Conservation (phyloP, 2,113 vertebrate genomes). For the Dunckerocampus dactyliophorus region DNA sequence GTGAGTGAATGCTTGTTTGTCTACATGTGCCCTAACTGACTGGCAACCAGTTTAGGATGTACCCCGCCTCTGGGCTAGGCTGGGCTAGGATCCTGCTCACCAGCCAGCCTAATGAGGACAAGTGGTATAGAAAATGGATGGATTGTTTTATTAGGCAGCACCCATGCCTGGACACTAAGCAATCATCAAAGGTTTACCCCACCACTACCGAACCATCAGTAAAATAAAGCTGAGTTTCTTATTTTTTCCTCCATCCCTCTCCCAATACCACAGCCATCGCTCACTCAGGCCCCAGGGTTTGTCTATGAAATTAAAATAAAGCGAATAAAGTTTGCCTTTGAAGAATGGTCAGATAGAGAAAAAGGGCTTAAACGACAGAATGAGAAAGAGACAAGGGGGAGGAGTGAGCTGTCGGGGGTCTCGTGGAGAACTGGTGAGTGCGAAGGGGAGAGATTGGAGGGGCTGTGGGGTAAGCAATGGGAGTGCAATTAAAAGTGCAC, state of each 20-base stretch:
- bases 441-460: constrained; percentile 46
- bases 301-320: constrained; percentile 77
- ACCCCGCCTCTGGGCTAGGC: no score
- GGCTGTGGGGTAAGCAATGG: constrained; percentile 68
- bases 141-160: constrained; percentile 43
- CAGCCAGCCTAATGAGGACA: no score
- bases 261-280: constrained; percentile 47
- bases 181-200: constrained; percentile 61
- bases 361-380: constrained; percentile 60
- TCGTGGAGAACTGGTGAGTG: constrained; percentile 34
- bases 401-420: constrained; percentile 47
- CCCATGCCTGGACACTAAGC: constrained; percentile 48
- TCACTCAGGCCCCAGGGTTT: constrained; percentile 63
- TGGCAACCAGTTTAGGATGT: no score
- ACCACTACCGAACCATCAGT: constrained; percentile 51
- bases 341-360: constrained; percentile 75
- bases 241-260: constrained; percentile 47
- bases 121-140: neutral
- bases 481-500: constrained; percentile 80
- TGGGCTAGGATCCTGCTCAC: no score
- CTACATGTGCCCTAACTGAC: no score
- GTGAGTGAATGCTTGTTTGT: no score
- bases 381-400: constrained; percentile 50
- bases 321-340: constrained; percentile 75
- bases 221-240: constrained; percentile 62